These are phyloP conservation scores for Osmerus mordax DNA, from an alignment of 2,113 vertebrate genomes.

Conservation along the genomic window DNA sequence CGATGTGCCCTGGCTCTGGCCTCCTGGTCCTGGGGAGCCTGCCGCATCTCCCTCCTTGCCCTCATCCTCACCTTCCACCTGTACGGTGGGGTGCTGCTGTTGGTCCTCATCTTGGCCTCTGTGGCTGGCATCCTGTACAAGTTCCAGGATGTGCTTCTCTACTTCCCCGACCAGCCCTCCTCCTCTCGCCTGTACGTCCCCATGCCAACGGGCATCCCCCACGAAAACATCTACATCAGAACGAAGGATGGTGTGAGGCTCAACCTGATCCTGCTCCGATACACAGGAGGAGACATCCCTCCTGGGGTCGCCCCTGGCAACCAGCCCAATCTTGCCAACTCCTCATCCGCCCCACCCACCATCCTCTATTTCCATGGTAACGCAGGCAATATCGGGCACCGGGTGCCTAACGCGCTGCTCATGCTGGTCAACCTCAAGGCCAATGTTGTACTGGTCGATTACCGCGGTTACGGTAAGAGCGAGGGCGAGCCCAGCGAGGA, in stretches of 20 bases:
- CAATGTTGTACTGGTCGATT: constrained; percentile 92
- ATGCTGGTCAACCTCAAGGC: constrained; percentile 98
- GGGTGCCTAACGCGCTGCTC: constrained; percentile 92
- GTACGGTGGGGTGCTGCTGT: constrained; percentile 87
- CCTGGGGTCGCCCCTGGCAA: constrained; percentile 67
- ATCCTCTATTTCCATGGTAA: constrained; percentile 98
- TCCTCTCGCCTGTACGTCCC: constrained; percentile 97
- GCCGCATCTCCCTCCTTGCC: constrained; percentile 91
- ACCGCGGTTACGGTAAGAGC: constrained; percentile 96
- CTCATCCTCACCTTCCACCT: constrained; percentile 97
- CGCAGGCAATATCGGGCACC: constrained; percentile 95
- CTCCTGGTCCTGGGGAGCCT: constrained; percentile 94
- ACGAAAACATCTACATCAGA: constrained; percentile 92
- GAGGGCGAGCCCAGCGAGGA: constrained; percentile 94
- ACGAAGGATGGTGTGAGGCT: constrained; percentile 95
- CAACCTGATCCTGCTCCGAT: constrained; percentile 91
- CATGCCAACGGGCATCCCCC: constrained; percentile 93
- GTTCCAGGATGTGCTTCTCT: constrained; percentile 96
- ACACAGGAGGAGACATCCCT: constrained; percentile 81
- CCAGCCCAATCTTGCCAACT: constrained; percentile 62
- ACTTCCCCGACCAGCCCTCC: constrained; percentile 96
- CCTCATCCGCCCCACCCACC: constrained; percentile 76
- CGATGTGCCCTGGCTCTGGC: constrained; percentile 83
- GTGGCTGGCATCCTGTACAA: constrained; percentile 95
- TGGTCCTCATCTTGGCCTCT: constrained; percentile 87